phyloP scores from a whole-genome alignment of 2,888 invertebrate species.

The Orthosia incerta region DNA sequence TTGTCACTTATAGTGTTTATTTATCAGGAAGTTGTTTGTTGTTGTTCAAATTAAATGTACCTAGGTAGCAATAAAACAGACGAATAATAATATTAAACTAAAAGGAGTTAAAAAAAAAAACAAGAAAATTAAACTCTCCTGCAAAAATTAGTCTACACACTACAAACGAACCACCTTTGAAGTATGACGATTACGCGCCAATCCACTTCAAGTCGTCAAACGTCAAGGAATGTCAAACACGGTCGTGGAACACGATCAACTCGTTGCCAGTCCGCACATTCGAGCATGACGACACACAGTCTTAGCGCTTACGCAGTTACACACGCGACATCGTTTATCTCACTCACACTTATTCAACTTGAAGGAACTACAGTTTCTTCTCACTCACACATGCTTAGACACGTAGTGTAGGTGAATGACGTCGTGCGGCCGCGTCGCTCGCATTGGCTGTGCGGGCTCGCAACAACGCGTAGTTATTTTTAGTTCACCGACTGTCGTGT shows the following conservation, averaged over 20 bases:
- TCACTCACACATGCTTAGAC: constrained; percentile 10
- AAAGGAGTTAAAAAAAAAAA: no score
- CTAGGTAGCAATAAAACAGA: no score
- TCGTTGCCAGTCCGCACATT: constrained; percentile 55
- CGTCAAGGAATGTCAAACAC: constrained; percentile 43
- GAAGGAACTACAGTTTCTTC: background rate
- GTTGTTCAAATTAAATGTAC: no score
- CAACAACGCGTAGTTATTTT: constrained; percentile 59
- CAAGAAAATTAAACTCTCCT: background rate
- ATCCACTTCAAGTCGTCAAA: constrained; percentile 15
- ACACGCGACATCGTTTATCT: constrained; percentile 17
- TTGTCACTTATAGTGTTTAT: no score
- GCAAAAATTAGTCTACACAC: background rate
- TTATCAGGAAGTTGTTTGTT: no score
- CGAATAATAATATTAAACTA: no score
- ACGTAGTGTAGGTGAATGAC: constrained; percentile 18
- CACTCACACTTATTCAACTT: constrained; percentile 14
- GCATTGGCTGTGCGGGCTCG: constrained; percentile 50
- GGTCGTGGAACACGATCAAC: constrained; percentile 22
- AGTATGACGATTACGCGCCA: background rate
- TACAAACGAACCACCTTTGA: background rate
- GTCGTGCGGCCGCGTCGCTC: constrained; percentile 60
- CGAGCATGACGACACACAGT: constrained; percentile 53
- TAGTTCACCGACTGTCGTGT: constrained; percentile 62
- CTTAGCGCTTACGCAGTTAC: constrained; percentile 31